Conservation (phyloP, 2,113 vertebrate genomes). For the Theristicus caerulescens region DNA sequence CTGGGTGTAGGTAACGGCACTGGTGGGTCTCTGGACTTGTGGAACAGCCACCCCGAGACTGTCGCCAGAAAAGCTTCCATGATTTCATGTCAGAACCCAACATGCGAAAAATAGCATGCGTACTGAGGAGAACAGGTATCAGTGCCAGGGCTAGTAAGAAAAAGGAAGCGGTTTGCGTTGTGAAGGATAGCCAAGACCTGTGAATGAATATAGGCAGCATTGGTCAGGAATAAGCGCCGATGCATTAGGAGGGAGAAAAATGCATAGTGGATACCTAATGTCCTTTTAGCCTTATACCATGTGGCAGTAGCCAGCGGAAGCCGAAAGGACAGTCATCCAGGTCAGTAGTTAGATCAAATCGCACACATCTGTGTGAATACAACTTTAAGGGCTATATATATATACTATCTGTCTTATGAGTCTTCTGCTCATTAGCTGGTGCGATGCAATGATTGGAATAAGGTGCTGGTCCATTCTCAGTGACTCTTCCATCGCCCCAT, state of each 20-base stretch:
- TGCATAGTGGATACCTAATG: too few relatives aligned
- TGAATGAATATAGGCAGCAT: too few relatives aligned
- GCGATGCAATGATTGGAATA: accelerated
- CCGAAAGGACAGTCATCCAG: background rate
- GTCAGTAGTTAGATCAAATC: background rate
- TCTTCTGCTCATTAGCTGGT: background rate
- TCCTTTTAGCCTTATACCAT: background rate
- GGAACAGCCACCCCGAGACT: background rate
- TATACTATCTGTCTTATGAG: background rate
- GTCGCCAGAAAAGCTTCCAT: background rate
- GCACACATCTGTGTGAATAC: background rate
- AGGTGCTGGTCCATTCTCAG: background rate
- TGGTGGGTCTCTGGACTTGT: background rate
- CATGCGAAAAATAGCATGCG: accelerated
- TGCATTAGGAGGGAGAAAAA: background rate
- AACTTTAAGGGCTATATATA: background rate
- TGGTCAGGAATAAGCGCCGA: too few relatives aligned
- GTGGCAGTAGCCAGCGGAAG: background rate
- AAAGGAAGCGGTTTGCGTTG: background rate
- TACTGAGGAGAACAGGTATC: background rate
- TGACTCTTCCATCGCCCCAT: background rate
- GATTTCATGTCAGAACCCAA: background rate
- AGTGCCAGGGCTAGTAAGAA: background rate
- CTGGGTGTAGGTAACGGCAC: background rate
- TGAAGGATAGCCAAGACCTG: background rate